Base-by-base conservation (phyloP, 2,888 invertebrate genomes). In the Mesorhabditis sp. region DNA sequence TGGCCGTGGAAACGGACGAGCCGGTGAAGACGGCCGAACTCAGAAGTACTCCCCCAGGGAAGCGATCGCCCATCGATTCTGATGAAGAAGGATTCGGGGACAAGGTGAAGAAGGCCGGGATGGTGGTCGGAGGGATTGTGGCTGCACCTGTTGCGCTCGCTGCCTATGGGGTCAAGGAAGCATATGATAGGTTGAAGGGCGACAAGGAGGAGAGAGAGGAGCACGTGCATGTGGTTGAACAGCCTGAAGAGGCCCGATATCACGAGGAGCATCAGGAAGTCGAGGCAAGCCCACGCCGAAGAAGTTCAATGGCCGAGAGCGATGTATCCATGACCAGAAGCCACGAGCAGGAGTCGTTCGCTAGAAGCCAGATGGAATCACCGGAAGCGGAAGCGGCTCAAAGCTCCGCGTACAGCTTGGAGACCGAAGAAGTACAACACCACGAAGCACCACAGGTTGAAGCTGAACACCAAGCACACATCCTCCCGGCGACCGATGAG, bases 11-110 rank as follows among this genome's bases (percentile, higher is more conserved):
- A n/a, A n/a, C 70, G 4, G 74, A 74, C 43, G 74, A 74, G 70
- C 70, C 70, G 15, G 74, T 74, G 41, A 67, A 71, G 13, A 69
- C 66, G 4, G 74, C 74, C 15, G 74, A 74, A 43, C 67, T 74
- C 62, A 72, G 72, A 28, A 70, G 70, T 28, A 69, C 67, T 13
- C 58, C 58, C n/a, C 58, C 58, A 50, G 58, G 10, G 28, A 28
- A 28, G 28, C 28, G 28, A 28, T 28, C 28, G 28, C 28, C 28
- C 28, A 28, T 28, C 28, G 28, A 28, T 28, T 28, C 58, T 63
- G 72, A 74, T 13, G 70, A 69, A 62, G 74, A 74, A 72, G 69
- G 72, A 63, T 67, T 74, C 15, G 73, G 73, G 62, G 28, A 28
- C 28, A 28, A 28, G 28, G 28, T 28, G 28, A 68, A 69, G 43